phyloP scores from a whole-genome alignment of 2,113 vertebrate genomes.

The Odocoileus virginianus region DNA sequence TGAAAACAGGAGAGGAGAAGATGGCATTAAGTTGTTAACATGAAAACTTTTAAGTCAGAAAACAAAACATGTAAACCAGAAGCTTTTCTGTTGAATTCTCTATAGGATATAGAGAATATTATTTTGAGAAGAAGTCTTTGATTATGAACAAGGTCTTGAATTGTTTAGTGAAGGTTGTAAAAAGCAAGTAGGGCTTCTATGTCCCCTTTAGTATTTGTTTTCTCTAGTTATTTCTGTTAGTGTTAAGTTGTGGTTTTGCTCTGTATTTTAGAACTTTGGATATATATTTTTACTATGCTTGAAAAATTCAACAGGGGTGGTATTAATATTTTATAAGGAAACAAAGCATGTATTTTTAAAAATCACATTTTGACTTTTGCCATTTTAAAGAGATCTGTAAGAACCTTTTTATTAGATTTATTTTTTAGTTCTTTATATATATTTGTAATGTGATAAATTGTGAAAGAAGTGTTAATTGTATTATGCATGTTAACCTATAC shows the following conservation, averaged over 20 bases:
- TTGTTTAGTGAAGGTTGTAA: background rate
- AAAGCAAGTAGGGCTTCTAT: background rate
- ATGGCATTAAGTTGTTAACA: conserved; percentile 4
- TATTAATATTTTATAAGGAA: conserved; percentile 23
- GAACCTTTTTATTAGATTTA: background rate
- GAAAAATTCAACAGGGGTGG: background rate
- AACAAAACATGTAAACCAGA: background rate
- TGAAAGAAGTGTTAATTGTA: background rate
- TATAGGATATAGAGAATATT: background rate
- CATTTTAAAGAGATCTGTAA: background rate
- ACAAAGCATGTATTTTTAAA: conserved; percentile 16
- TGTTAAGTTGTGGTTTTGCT: background rate
- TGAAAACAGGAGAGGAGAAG: background rate
- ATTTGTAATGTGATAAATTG: background rate
- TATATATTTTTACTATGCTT: background rate
- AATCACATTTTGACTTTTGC: background rate
- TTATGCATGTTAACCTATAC: background rate
- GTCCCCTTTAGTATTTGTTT: background rate
- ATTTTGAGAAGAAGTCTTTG: background rate
- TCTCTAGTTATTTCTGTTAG: background rate
- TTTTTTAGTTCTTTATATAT: background rate
- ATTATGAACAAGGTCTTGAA: background rate
- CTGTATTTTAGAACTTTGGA: background rate
- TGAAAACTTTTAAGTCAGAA: background rate
- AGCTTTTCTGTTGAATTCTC: conserved; percentile 19